Base-by-base conservation (phyloP, 2,113 vertebrate genomes). In the Scomber colias region DNA sequence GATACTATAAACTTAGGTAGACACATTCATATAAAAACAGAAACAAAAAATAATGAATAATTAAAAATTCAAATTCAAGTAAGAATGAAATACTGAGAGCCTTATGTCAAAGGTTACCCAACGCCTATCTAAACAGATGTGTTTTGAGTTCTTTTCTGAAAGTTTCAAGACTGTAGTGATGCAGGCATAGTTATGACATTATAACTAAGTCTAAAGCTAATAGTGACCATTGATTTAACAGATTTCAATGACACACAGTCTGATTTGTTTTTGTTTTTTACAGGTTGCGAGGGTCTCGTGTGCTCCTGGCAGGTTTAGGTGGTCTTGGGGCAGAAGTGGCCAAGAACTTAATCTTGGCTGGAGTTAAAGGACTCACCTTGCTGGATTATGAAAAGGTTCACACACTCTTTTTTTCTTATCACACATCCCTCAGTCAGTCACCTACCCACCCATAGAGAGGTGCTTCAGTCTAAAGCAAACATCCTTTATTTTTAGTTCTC, bases 301-400 rank as follows among this genome's bases (percentile, higher is more conserved):
- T 98, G 60, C 95, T 99, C 44, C 94, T 99, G 70, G 97, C 96
- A 0, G 97, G 97, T 54, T 92, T 98, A 51, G 93, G 95, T 0
- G 98, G 97, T 11, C 92, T 99, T 0, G 98, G 97, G 8, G 97
- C 98, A 0, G 97, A 99, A 89, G 96, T 98, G 64, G 97, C 97
- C 13, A 99, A 99, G 88, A 99, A 99, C 40, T 92, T 99, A 21
- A 98, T 98, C 90, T 89, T 99, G 80, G 96, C 97, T 0, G 97
- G 97, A 74, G 97, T 98, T 13, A 98, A 97, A 87, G 96, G 92
- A 3, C 87, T 99, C 60, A 99, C 97, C 2, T 79, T 99, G 91
- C 87, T 99, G 85, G 98, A 99, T 76, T 96, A 97, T 5, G 94
- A 97, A 68, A 90, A 96, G 96, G 97, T 99, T 88, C 9, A 13